Evolutionary conservation across 92 coral and sea anemone genomes (phyloP).

Genomic region (Actinostola sp.): DNA sequence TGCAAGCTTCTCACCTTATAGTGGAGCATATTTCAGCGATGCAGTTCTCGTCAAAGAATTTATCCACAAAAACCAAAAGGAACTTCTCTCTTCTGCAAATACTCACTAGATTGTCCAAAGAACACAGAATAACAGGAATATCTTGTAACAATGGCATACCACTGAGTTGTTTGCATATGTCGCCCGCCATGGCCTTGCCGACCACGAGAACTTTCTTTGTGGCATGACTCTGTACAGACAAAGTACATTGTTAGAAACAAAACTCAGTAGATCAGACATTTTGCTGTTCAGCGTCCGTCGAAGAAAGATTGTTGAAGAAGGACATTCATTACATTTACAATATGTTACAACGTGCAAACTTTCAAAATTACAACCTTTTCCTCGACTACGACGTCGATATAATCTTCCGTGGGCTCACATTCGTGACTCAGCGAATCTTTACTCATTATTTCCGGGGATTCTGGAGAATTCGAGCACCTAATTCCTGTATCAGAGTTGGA

Average conservation of each 20-base stretch:
- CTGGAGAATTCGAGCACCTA: constrained; percentile 13
- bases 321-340: too few relatives aligned
- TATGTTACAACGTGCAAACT: background rate
- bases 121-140: constrained; percentile 44
- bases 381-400: constrained; percentile 12
- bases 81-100: constrained; percentile 66
- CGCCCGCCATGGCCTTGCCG: constrained; percentile 49
- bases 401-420: constrained; percentile 18
- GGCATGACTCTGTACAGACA: constrained; percentile 53
- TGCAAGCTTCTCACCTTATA: constrained; percentile 63
- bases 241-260: background rate
- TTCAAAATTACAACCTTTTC: constrained; percentile 15
- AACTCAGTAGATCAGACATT: background rate
- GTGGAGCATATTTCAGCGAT: constrained; percentile 65
- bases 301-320: too few relatives aligned
- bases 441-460: constrained; percentile 3
- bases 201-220: constrained; percentile 65
- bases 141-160: constrained; percentile 49
- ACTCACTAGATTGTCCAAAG: constrained; percentile 42
- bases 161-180: constrained; percentile 46
- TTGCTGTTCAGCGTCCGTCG: background rate
- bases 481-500: constrained; percentile 10
- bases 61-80: constrained; percentile 64
- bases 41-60: constrained; percentile 39
- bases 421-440: background rate